phyloP scores from a whole-genome alignment of 2,797 vertebrate genomes.

The Intellagama lesueurii region DNA sequence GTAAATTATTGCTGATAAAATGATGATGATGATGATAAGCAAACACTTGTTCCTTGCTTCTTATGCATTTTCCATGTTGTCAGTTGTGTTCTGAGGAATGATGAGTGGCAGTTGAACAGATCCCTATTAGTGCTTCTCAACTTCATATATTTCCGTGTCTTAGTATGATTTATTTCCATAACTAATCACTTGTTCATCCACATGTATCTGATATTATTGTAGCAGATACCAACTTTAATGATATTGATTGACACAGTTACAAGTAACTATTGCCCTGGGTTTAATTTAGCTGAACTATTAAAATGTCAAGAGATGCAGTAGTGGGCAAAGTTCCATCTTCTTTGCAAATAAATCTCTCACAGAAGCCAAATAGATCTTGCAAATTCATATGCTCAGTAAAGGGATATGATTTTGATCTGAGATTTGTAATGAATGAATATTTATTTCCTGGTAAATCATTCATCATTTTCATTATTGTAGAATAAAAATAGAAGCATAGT shows the following conservation, averaged over 20 bases:
- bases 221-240: constrained; percentile 65
- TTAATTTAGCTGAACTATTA: constrained; percentile 75
- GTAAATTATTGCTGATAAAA: constrained; percentile 46
- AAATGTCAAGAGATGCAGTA: constrained; percentile 70
- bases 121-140: constrained; percentile 54
- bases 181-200: constrained; percentile 63
- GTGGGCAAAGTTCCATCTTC: constrained; percentile 65
- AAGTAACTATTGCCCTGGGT: constrained; percentile 62
- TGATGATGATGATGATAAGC: constrained; percentile 17
- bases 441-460: constrained; percentile 78
- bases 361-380: constrained; percentile 61
- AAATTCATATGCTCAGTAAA: constrained; percentile 57
- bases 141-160: constrained; percentile 12
- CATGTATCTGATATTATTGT: constrained; percentile 63
- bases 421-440: constrained; percentile 75
- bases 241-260: constrained; percentile 69
- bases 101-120: constrained; percentile 44
- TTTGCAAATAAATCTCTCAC: constrained; percentile 65
- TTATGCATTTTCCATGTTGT: constrained; percentile 45
- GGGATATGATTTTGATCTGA: constrained; percentile 68
- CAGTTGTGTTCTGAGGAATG: constrained; percentile 38
- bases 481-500: constrained; percentile 76
- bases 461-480: constrained; percentile 77
- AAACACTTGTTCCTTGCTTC: constrained; percentile 35
- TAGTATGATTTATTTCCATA: constrained; percentile 55